phyloP scores from a whole-genome alignment of 2,797 vertebrate species.

The Clamator glandarius region DNA sequence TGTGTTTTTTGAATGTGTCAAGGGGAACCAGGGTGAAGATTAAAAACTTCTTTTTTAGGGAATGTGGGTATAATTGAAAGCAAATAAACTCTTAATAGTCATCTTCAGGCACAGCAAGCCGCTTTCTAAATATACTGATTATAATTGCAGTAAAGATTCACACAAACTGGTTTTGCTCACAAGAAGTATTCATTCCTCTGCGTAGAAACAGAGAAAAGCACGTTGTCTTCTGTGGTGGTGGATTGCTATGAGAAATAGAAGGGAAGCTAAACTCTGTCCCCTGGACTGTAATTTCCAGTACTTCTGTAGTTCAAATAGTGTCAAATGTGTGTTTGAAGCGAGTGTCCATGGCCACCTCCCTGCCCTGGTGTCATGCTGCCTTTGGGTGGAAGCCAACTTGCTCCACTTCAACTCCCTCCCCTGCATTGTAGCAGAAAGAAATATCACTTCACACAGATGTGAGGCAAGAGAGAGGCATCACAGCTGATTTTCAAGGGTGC shows the following conservation, averaged over 20 bases:
- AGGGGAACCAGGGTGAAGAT: slow-evolving; percentile 10
- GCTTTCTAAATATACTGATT: slow-evolving; percentile 30
- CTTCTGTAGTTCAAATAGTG: neutral
- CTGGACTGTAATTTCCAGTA: neutral
- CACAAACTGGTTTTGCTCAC: slow-evolving; percentile 2
- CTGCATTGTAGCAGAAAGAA: neutral
- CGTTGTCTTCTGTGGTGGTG: neutral
- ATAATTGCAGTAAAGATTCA: slow-evolving; percentile 45
- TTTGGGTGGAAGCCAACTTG: neutral
- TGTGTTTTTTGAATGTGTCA: slow-evolving; percentile 47
- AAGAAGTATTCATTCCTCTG: neutral
- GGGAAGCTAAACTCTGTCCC: neutral
- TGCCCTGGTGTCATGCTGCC: neutral
- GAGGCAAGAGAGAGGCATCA: neutral
- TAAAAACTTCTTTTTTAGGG: slow-evolving; percentile 43
- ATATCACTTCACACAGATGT: neutral
- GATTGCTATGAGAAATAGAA: neutral
- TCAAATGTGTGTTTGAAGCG: neutral
- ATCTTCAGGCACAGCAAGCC: neutral
- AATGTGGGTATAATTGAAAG: slow-evolving; percentile 50
- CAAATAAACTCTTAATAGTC: slow-evolving; percentile 55
- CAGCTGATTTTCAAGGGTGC: neutral
- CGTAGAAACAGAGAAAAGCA: neutral
- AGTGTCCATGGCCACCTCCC: fast-evolving
- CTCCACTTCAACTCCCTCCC: neutral